Percentiles rank a stretch among this genome's conserved stretches.
phyloP scores from a whole-genome alignment of 2,888 invertebrate species.

The Heliconius ismenius region DNA sequence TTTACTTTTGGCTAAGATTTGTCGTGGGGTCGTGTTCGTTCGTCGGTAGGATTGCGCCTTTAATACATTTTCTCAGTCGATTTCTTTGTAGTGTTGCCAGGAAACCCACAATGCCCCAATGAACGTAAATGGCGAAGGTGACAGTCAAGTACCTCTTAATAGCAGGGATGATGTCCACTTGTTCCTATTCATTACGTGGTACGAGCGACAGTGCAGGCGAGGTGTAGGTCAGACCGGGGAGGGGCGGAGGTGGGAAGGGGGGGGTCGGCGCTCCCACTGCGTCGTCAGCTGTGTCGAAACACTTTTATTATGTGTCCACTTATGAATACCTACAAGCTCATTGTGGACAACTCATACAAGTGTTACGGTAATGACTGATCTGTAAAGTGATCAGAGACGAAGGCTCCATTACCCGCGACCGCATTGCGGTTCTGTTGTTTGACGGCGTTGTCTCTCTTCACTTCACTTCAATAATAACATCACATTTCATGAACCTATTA shows the following conservation, averaged over 20 bases:
- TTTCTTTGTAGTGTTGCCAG: too few relatives aligned
- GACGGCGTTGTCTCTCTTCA: not conserved
- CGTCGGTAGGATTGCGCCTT: too few relatives aligned
- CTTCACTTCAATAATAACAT: too few relatives aligned
- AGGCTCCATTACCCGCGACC: conserved; percentile 24
- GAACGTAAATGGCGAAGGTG: not conserved
- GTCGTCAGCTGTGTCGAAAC: conserved; percentile 14
- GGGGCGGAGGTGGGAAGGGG: not conserved
- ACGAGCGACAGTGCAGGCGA: not conserved
- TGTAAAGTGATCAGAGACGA: conserved; percentile 22
- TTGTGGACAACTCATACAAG: not conserved
- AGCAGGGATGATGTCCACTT: not conserved
- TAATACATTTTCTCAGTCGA: too few relatives aligned
- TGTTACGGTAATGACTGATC: not conserved
- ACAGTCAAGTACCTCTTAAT: not conserved
- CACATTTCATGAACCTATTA: too few relatives aligned
- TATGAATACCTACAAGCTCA: not conserved
- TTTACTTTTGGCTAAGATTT: too few relatives aligned
- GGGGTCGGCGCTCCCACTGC: conserved; percentile 2
- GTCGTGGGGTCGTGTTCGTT: too few relatives aligned
- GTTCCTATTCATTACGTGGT: conserved; percentile 1
- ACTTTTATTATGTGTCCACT: conserved; percentile 12
- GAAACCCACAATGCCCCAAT: too few relatives aligned
- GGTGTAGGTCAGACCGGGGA: not conserved
- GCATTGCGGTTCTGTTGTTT: conserved; percentile 21